phyloP scores from a whole-genome alignment of 2,888 invertebrate genomes.

The Drosophila rellima region DNA sequence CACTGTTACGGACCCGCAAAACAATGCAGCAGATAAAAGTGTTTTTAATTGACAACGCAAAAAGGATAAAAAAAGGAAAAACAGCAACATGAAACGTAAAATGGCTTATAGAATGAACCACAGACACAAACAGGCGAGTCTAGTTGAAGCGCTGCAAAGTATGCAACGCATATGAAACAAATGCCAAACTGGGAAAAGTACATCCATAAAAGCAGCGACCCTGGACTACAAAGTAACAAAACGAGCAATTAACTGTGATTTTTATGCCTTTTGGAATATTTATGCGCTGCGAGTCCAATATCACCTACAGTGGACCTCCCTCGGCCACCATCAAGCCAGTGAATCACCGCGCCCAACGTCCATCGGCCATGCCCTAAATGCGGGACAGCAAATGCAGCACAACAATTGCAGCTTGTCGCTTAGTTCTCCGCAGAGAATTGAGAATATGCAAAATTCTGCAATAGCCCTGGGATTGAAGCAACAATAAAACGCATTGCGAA shows the following conservation, averaged over 20 bases:
- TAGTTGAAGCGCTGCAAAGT: slow-evolving; percentile 23
- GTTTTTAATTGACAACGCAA: slow-evolving; percentile 67
- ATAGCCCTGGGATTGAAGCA: slow-evolving; percentile 45
- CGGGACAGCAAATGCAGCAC: slow-evolving; percentile 23
- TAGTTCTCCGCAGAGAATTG: slow-evolving; percentile 27
- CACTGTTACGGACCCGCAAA: slow-evolving; percentile 21
- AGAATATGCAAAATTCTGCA: slow-evolving; percentile 49
- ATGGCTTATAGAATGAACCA: slow-evolving; percentile 4
- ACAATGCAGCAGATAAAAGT: slow-evolving; percentile 62
- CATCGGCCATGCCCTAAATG: slow-evolving; percentile 45
- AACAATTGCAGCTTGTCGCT: slow-evolving; percentile 56
- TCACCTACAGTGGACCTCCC: slow-evolving; percentile 30
- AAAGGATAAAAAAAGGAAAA: slow-evolving; percentile 11
- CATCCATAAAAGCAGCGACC: slow-evolving; percentile 36
- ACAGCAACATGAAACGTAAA: slow-evolving; percentile 15
- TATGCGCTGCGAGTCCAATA: slow-evolving; percentile 51
- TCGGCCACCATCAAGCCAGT: not conserved
- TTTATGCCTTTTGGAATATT: slow-evolving; percentile 65
- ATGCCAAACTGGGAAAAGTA: slow-evolving; percentile 7
- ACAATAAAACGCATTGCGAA: slow-evolving; percentile 17
- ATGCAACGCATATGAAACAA: slow-evolving; percentile 29
- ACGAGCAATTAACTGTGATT: slow-evolving; percentile 72
- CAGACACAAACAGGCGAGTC: slow-evolving; percentile 3
- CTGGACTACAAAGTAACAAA: slow-evolving; percentile 67
- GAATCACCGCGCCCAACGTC: not conserved